Conservation (phyloP, 2,113 vertebrate genomes). For the Mus spicilegus region DNA sequence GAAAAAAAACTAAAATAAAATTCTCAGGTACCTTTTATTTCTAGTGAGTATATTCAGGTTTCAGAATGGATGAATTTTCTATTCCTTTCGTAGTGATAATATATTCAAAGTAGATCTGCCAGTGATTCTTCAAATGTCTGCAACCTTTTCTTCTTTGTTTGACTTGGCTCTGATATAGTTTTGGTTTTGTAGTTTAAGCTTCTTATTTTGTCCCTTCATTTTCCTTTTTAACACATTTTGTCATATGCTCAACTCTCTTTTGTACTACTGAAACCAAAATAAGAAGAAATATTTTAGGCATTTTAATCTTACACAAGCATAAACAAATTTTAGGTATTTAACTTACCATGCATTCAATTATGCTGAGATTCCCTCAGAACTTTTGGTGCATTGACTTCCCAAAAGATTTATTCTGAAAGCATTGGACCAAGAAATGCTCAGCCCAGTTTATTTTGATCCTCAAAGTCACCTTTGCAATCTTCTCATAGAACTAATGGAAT, state of each 20-base stretch:
- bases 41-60: not conserved
- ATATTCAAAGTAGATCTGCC: not conserved
- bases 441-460: not conserved
- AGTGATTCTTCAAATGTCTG: not conserved
- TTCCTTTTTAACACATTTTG: not conserved
- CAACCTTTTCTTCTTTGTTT: not conserved
- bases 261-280: not conserved
- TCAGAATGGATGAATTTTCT: not conserved
- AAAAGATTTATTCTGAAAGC: slow-evolving; percentile 23
- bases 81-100: not conserved
- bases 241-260: not conserved
- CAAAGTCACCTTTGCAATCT: slow-evolving; percentile 54
- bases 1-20: not conserved
- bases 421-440: slow-evolving; percentile 44
- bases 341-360: not conserved
- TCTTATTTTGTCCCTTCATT: not conserved
- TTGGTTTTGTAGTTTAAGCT: not conserved
- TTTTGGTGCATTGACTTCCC: not conserved
- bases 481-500: slow-evolving; percentile 25
- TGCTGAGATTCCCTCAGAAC: not conserved
- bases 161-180: not conserved
- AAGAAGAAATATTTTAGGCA: not conserved
- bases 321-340: slow-evolving; percentile 13
- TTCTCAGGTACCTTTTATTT: not conserved
- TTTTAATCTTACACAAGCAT: slow-evolving; percentile 11